phyloP scores from a whole-genome alignment of 2,113 vertebrate species.

The Apeltes quadracus region DNA sequence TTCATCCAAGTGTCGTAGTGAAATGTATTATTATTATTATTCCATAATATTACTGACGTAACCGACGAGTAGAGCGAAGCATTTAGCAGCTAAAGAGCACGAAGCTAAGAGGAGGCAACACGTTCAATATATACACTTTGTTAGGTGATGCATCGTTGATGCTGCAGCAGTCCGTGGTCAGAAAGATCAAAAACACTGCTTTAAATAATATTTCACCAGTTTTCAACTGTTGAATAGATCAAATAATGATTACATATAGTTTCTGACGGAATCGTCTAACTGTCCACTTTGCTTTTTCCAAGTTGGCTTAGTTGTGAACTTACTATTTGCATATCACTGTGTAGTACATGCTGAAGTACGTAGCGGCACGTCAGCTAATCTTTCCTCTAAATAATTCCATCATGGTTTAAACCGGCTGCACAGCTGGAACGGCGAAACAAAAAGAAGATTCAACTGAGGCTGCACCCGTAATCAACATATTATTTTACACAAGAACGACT shows the following conservation, averaged over 20 bases:
- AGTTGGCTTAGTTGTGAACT: too few species aligned
- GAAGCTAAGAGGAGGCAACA: background rate
- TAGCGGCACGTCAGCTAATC: background rate
- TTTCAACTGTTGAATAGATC: background rate
- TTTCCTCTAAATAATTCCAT: too few species aligned
- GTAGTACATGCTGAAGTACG: background rate
- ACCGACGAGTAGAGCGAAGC: background rate
- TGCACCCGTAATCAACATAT: slow-evolving; percentile 28
- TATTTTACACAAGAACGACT: slow-evolving; percentile 21
- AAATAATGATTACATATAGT: background rate
- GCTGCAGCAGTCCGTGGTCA: background rate
- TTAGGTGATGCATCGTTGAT: too few species aligned
- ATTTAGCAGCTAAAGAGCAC: background rate
- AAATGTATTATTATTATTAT: too few species aligned
- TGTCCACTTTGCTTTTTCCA: background rate
- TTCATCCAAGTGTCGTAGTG: too few species aligned
- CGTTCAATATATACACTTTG: background rate
- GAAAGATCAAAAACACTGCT: background rate
- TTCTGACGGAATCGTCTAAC: background rate
- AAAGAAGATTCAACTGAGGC: slow-evolving; percentile 7
- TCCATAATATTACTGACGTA: background rate
- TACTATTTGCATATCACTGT: background rate
- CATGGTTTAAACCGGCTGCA: too few species aligned
- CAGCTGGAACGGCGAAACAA: slow-evolving; percentile 12
- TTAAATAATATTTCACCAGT: background rate